Conservation (phyloP, 64 coral and sea anemone genomes). For the Trachythela sp. region DNA sequence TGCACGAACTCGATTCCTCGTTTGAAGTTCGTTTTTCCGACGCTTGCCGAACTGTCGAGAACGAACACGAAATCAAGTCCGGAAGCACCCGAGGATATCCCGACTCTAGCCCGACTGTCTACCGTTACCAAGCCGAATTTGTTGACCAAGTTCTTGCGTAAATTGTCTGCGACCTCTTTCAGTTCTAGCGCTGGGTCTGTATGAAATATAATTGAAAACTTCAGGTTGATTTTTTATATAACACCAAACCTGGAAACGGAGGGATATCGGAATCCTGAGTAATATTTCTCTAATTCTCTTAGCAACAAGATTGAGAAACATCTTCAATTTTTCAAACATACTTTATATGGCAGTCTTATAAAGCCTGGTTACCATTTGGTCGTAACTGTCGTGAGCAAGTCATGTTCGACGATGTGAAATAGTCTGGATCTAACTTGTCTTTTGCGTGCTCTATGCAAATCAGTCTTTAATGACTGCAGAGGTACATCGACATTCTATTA, state of each 20-base stretch:
- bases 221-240: background rate
- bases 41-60: conserved; percentile 92
- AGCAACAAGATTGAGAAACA: no score
- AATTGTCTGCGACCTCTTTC: conserved; percentile 51
- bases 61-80: conserved; percentile 94
- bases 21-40: conserved; percentile 66
- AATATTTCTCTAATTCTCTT: no score
- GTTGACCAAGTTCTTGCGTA: conserved; percentile 80
- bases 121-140: conserved; percentile 68
- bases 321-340: no score
- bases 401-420: no score
- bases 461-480: no score
- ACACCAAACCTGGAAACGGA: background rate
- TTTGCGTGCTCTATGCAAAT: no score
- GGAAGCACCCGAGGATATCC: conserved; percentile 85
- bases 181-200: conserved; percentile 73
- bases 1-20: conserved; percentile 83
- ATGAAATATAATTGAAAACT: background rate
- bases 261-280: no score
- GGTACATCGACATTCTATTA: no score
- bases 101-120: conserved; percentile 77
- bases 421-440: no score
- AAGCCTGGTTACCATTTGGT: no score
- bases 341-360: no score
- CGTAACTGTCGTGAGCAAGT: no score